Conservation (phyloP, 2,113 vertebrate species). For the Pongo pygmaeus region DNA sequence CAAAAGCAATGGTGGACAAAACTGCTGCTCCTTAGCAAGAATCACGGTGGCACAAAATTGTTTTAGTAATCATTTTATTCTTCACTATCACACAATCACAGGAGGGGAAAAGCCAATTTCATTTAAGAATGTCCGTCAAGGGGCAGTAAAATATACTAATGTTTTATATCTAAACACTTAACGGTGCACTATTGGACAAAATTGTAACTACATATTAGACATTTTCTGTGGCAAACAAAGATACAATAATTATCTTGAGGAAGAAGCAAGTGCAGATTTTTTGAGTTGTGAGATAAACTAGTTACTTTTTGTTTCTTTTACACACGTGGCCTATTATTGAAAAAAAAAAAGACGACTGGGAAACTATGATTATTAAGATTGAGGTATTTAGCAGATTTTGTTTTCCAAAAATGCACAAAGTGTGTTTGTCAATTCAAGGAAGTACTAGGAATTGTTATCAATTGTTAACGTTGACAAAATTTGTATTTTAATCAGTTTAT, state of each 20-base stretch:
- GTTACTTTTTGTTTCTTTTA: not conserved
- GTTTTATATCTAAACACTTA: not conserved
- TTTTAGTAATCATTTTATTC: not conserved
- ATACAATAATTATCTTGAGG: not conserved
- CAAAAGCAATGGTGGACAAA: not conserved
- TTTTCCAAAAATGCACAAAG: not conserved
- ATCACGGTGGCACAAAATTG: not conserved
- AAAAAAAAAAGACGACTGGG: not conserved
- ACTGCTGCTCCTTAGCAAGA: not conserved
- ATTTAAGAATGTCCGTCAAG: not conserved
- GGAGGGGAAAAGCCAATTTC: not conserved
- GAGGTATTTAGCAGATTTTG: not conserved
- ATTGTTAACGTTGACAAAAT: not conserved
- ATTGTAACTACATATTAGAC: not conserved
- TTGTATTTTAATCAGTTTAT: not conserved
- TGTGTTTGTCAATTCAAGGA: not conserved
- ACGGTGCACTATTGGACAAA: not conserved
- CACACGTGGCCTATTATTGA: not conserved
- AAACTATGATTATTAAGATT: not conserved
- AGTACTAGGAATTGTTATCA: not conserved
- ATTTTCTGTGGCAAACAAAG: not conserved
- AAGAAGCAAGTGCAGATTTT: not conserved
- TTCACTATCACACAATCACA: not conserved
- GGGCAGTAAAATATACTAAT: not conserved
- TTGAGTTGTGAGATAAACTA: not conserved